These are phyloP conservation scores for Heliothis peltigera DNA, from an alignment of 2,888 invertebrate genomes.

Conservation along the genomic window DNA sequence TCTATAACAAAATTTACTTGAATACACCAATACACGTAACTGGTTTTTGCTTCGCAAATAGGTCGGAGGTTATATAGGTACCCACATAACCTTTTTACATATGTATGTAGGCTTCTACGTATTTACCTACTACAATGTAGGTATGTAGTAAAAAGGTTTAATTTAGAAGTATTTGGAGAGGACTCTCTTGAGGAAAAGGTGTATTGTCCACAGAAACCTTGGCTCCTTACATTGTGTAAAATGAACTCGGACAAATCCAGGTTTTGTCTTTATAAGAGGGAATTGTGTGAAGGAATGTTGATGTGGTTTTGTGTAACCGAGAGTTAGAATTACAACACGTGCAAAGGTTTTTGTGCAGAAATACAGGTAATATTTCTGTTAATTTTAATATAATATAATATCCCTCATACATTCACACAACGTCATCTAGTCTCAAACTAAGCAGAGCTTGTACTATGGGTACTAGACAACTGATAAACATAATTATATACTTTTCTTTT, in stretches of 20 bases:
- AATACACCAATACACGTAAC: background rate
- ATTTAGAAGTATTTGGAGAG: constrained; percentile 56
- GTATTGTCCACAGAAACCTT: constrained; percentile 28
- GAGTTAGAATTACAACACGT: background rate
- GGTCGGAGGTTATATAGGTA: constrained; percentile 1
- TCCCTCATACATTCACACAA: too few species aligned
- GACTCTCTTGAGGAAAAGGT: constrained; percentile 38
- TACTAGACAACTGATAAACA: too few species aligned
- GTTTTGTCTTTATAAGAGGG: constrained; percentile 6
- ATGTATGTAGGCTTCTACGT: constrained; percentile 1
- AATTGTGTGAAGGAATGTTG: constrained; percentile 3
- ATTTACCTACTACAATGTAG: constrained; percentile 22
- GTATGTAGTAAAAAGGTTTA: constrained; percentile 40
- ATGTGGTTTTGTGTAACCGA: background rate
- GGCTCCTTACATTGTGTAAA: constrained; percentile 28
- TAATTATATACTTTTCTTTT: too few species aligned
- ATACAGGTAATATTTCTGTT: background rate
- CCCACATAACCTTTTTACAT: constrained; percentile 10
- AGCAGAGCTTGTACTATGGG: too few species aligned
- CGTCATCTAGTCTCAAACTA: too few species aligned
- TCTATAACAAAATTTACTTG: background rate
- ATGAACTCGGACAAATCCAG: constrained; percentile 27
- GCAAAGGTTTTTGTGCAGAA: background rate
- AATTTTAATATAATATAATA: too few species aligned
- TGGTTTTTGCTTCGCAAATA: background rate